Conservation (phyloP, 2,888 invertebrate genomes). For the Ornithoptera priamus region DNA sequence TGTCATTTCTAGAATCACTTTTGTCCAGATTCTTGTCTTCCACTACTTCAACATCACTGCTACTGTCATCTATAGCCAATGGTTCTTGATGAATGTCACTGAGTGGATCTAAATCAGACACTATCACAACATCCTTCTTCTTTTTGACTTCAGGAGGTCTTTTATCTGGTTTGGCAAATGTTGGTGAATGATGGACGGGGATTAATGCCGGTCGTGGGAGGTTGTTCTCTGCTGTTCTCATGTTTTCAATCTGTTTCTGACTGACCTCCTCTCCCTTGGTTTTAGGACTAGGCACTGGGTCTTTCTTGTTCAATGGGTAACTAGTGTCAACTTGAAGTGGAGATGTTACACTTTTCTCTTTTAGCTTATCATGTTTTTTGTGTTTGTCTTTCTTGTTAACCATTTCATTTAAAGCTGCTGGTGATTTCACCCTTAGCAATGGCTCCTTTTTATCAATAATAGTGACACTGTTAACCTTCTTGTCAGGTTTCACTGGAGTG, state of each 20-base stretch:
- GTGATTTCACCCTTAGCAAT: slow-evolving; percentile 68
- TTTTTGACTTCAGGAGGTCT: slow-evolving; percentile 66
- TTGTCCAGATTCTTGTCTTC: slow-evolving; percentile 56
- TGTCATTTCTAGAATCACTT: slow-evolving; percentile 51
- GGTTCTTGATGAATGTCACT: slow-evolving; percentile 55
- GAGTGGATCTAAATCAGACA: slow-evolving; percentile 68
- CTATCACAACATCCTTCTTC: slow-evolving; percentile 66
- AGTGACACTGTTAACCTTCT: slow-evolving; percentile 38
- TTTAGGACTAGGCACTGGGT: slow-evolving; percentile 54
- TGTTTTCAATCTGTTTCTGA: slow-evolving; percentile 61
- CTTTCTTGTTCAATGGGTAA: slow-evolving; percentile 52
- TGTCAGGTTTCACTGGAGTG: slow-evolving; percentile 62
- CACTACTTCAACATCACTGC: slow-evolving; percentile 73
- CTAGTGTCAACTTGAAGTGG: slow-evolving; percentile 64
- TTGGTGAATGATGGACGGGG: slow-evolving; percentile 66
- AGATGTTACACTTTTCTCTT: slow-evolving; percentile 50
- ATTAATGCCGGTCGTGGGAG: slow-evolving; percentile 65
- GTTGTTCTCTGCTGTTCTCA: slow-evolving; percentile 64
- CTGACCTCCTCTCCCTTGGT: slow-evolving; percentile 52
- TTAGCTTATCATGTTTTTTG: slow-evolving; percentile 50
- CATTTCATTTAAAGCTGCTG: slow-evolving; percentile 71
- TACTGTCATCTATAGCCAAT: slow-evolving; percentile 68
- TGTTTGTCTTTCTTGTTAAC: slow-evolving; percentile 50
- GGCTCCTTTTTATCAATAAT: slow-evolving; percentile 48
- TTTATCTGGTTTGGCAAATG: slow-evolving; percentile 71